Evolutionary conservation across 2,888 invertebrate genomes (phyloP).

Genomic region (Acanthosepion pharaonis): DNA sequence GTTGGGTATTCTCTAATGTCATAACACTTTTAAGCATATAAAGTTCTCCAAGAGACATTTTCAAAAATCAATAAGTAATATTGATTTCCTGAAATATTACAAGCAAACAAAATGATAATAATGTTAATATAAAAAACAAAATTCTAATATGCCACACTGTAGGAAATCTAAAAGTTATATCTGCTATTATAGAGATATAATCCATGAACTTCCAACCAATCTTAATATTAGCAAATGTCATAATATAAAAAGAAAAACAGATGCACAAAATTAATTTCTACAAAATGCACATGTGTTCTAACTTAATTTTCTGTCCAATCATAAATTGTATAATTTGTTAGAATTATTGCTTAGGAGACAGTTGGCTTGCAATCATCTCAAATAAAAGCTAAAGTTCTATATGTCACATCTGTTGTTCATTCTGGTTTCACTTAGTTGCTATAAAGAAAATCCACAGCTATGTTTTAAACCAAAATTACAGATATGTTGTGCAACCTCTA

Average conservation of each 20-base stretch:
- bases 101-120: neutral
- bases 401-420: neutral
- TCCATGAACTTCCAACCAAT: neutral
- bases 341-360: neutral
- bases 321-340: neutral
- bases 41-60: neutral
- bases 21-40: neutral
- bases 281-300: neutral
- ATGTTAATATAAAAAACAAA: neutral
- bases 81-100: neutral
- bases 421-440: neutral
- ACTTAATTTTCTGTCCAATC: neutral
- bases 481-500: slow-evolving; percentile 10
- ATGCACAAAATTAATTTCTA: neutral
- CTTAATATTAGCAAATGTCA: neutral
- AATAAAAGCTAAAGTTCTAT: neutral
- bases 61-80: neutral
- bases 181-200: neutral
- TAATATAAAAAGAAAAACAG: neutral
- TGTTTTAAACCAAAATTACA: neutral
- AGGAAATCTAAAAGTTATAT: neutral
- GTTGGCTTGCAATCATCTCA: neutral
- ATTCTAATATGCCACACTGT: neutral
- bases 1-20: too few species aligned
- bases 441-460: neutral